A percentile compares a stretch with the other conserved stretches of the same genome.
Evolutionary conservation across 2,797 vertebrate genomes (phyloP).

Genomic region (Molossus molossus): DNA sequence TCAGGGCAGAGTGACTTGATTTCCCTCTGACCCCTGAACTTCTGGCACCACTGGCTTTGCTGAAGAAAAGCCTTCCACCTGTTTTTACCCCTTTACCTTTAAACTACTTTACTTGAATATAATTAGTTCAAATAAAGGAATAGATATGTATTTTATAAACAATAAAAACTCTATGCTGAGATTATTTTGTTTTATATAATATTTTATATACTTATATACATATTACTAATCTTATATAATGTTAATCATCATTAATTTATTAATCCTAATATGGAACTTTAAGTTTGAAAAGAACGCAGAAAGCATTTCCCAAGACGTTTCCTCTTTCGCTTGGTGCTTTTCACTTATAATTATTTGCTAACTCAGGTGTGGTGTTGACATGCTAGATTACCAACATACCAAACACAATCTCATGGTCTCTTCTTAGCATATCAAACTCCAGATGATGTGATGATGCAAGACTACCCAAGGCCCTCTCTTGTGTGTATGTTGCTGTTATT

Average conservation of each 20-base stretch:
- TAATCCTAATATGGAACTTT: slow-evolving; percentile 25
- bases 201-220: slow-evolving; percentile 15
- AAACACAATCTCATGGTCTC: neutral
- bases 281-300: neutral
- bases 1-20: no score
- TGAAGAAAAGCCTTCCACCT: neutral
- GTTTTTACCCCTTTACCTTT: slow-evolving; percentile 6
- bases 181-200: slow-evolving; percentile 10
- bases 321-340: neutral
- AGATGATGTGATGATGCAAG: neutral
- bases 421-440: neutral
- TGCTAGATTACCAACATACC: neutral
- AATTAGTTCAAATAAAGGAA: slow-evolving; percentile 44
- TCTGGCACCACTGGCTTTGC: neutral
- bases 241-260: neutral
- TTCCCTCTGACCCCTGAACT: neutral
- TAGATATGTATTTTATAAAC: neutral
- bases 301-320: neutral
- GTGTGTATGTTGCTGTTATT: neutral
- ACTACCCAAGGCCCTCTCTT: neutral
- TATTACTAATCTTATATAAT: neutral
- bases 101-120: slow-evolving; percentile 28
- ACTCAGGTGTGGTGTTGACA: neutral
- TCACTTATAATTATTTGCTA: neutral
- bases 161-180: neutral